A percentile compares a stretch with the other conserved stretches of the same genome.
These are phyloP conservation scores for Heliconius aoede DNA, from an alignment of 2,888 invertebrate genomes.

Conservation along the genomic window DNA sequence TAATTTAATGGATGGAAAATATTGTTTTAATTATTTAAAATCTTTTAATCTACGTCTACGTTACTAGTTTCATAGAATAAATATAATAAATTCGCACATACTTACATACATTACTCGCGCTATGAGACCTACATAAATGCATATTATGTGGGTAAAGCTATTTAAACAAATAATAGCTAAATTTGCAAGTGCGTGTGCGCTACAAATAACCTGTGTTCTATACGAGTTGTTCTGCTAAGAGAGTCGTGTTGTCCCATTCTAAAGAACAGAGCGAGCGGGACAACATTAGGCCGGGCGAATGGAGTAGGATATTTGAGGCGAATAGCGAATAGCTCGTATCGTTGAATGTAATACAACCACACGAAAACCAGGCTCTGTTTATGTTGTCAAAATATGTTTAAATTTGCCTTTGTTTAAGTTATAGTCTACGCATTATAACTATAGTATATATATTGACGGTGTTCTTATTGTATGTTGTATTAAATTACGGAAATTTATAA, in stretches of 20 bases:
- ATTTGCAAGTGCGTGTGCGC: constrained; percentile 59
- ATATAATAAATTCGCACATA: background rate
- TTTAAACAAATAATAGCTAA: constrained; percentile 49
- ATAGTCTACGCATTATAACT: background rate
- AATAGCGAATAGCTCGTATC: constrained; percentile 45
- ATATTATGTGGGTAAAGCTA: constrained; percentile 47
- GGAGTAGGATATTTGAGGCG: constrained; percentile 46
- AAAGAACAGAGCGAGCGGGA: constrained; percentile 48
- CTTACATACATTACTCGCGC: background rate
- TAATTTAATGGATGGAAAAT: background rate
- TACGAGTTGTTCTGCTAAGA: constrained; percentile 43
- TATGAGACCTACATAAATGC: constrained; percentile 1
- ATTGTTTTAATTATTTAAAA: no score
- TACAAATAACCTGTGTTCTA: constrained; percentile 61
- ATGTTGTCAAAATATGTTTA: constrained; percentile 13
- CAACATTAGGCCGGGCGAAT: constrained; percentile 39
- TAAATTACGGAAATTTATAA: no score
- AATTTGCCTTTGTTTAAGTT: constrained; percentile 11
- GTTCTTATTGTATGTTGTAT: no score
- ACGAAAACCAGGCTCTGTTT: constrained; percentile 14
- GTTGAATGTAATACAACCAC: constrained; percentile 34
- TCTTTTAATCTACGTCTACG: no score
- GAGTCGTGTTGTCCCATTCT: constrained; percentile 47
- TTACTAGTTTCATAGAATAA: no score
- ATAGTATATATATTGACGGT: background rate